These are phyloP conservation scores for Anser brachyrhynchus DNA, from an alignment of 2,113 vertebrate species.

Conservation along the genomic window DNA sequence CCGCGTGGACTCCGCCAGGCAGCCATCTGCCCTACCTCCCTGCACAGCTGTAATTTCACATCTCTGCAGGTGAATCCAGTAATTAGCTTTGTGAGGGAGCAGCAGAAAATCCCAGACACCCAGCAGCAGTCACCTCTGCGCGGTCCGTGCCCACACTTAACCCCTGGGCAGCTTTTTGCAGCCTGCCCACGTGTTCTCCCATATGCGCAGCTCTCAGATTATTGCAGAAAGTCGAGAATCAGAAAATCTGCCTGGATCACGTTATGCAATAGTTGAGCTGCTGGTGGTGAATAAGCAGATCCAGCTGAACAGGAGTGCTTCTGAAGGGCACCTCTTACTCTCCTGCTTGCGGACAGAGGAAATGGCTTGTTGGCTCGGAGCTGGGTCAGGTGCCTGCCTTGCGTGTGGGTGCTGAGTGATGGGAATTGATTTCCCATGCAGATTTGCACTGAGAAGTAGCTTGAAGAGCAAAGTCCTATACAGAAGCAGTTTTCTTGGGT, in stretches of 20 bases:
- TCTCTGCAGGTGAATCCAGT: not conserved
- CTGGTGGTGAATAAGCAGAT: not conserved
- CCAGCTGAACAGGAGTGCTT: not conserved
- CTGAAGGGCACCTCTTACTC: slow-evolving; percentile 23
- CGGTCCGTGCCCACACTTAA: rapidly evolving
- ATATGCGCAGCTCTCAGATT: rapidly evolving
- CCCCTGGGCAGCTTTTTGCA: not conserved
- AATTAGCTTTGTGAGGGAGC: not conserved
- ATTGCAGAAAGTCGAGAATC: not conserved
- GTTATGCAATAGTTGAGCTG: not conserved
- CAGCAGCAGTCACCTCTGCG: not conserved
- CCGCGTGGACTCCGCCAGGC: not conserved
- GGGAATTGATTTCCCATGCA: not conserved
- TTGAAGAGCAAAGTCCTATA: not conserved
- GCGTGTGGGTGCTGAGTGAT: not conserved
- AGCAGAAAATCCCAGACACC: not conserved
- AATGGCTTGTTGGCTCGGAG: not conserved
- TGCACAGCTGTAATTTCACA: not conserved
- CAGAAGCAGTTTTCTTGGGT: not conserved
- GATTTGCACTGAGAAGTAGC: not conserved
- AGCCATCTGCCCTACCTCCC: not conserved
- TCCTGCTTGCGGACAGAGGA: rapidly evolving
- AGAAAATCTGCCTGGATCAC: not conserved
- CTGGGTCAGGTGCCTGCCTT: slow-evolving; percentile 7
- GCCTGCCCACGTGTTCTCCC: not conserved